phyloP scores from a whole-genome alignment of 2,113 vertebrate species.

The Centropus unirufus region DNA sequence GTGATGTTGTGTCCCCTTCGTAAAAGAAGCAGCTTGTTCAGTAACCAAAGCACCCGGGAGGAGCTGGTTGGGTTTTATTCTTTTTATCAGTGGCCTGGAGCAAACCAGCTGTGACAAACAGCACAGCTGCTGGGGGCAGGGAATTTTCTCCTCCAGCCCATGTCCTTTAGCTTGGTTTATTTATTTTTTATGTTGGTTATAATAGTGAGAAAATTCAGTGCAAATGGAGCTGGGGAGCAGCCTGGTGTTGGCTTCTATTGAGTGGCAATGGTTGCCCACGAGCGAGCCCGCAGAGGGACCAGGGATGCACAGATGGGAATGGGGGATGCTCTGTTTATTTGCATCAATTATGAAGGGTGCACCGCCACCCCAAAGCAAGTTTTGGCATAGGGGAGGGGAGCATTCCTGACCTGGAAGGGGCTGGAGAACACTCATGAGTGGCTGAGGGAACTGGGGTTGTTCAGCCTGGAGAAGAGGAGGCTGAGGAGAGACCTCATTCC shows the following conservation, averaged over 20 bases:
- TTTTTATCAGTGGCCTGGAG: background rate
- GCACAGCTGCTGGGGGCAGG: background rate
- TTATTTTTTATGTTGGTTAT: background rate
- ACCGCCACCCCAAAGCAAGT: background rate
- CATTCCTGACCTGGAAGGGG: no score
- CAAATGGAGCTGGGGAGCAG: background rate
- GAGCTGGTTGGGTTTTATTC: background rate
- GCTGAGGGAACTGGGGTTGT: no score
- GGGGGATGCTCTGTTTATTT: background rate
- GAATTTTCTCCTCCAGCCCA: background rate
- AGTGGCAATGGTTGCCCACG: background rate
- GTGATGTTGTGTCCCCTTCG: background rate
- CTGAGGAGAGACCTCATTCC: no score
- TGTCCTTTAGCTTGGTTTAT: background rate
- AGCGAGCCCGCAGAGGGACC: background rate
- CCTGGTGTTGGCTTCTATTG: background rate
- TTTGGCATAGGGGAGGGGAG: background rate
- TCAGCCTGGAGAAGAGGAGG: no score
- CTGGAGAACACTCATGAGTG: no score
- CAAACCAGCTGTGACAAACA: background rate
- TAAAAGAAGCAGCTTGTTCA: background rate
- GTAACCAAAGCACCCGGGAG: background rate
- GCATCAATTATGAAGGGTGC: background rate
- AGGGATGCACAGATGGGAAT: background rate
- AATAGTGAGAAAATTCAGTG: background rate